Base-by-base conservation (phyloP, 53 echinoderm and acorn worm species). In the Apostichopus leukothele region DNA sequence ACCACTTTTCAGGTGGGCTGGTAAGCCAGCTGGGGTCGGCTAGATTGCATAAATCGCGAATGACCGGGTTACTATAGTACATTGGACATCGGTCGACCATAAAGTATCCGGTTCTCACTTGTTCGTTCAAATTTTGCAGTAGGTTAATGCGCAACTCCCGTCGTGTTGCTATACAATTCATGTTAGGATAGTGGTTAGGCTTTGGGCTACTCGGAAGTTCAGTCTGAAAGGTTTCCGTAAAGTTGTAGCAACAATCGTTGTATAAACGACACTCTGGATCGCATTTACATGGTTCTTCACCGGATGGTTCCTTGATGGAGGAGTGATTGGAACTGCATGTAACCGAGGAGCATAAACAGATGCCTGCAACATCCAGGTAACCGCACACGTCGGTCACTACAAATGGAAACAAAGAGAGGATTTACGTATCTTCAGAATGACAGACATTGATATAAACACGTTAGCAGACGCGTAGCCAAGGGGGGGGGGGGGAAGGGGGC, bases 221-320 rank as follows among this genome's bases (percentile, higher is more conserved):
- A 51, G 79, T 16, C 19, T 51, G 52, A 19, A 11, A 16, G 5
- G 8, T 5, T 52, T 53, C 53, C 7, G 50, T 16, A 39, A 9
- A 50, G 52, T 51, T 39, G 77, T 79, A 79, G 79, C 79, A 79
- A 27, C 79, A 79, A 52, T 79, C 79, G 7, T 8, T 53, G 9
- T 79, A 79, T 0, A 79, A 13, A 13, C 5, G 50, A 18, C 79
- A 79, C 10, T 16, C 18, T 19, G 8, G 12, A 10, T 79, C 79
- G 51, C 79, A 79, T 14, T 79, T 79, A 52, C 79, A 79, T 3
- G 13, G 16, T 5, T 10, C 18, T 9, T 79, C 3, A 14, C 18
- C 52, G 4, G 10, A 1, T 8, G 19, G 13, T 79, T 79, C 11
- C 10, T 19, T 7, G 12, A 63, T 13, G 16, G 12, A 63, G 6